phyloP scores from a whole-genome alignment of 2,888 invertebrate species.

The Epsilonema sp. region DNA sequence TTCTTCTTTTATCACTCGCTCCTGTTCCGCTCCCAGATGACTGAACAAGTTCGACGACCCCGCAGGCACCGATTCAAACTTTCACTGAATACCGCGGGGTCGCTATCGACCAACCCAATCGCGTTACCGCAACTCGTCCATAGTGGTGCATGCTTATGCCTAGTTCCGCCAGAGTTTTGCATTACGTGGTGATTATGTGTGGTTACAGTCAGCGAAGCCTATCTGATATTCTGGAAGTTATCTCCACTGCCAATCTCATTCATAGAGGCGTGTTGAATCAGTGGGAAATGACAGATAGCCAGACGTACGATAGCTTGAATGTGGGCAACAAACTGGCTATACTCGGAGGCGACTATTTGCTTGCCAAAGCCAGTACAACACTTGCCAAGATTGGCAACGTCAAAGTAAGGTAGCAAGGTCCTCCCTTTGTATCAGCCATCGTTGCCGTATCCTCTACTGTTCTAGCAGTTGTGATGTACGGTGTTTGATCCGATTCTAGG shows the following conservation, averaged over 20 bases:
- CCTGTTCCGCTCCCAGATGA: too few relatives aligned
- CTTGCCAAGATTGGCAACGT: conserved; percentile 52
- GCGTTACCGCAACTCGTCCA: too few relatives aligned
- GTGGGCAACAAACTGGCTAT: conserved; percentile 87
- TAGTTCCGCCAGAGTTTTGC: too few relatives aligned
- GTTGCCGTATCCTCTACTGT: neutral
- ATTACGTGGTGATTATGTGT: too few relatives aligned
- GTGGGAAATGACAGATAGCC: conserved; percentile 38
- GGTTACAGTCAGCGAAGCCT: conserved; percentile 53
- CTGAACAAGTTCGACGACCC: too few relatives aligned
- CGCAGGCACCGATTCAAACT: too few relatives aligned
- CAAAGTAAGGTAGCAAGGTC: too few relatives aligned
- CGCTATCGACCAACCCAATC: too few relatives aligned
- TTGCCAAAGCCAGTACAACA: conserved; percentile 65
- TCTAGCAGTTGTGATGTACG: neutral
- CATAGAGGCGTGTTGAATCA: conserved; percentile 67
- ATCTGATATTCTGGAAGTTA: conserved; percentile 91
- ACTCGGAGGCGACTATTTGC: conserved; percentile 69
- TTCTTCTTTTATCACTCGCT: too few relatives aligned
- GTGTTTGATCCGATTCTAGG: neutral
- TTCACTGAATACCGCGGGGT: too few relatives aligned
- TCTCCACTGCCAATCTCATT: conserved; percentile 70
- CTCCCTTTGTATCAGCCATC: too few relatives aligned
- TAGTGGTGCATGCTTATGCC: too few relatives aligned
- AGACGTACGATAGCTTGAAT: conserved; percentile 49